Base-by-base conservation (phyloP, 2,797 vertebrate genomes). In the Pagetopsis macropterus region DNA sequence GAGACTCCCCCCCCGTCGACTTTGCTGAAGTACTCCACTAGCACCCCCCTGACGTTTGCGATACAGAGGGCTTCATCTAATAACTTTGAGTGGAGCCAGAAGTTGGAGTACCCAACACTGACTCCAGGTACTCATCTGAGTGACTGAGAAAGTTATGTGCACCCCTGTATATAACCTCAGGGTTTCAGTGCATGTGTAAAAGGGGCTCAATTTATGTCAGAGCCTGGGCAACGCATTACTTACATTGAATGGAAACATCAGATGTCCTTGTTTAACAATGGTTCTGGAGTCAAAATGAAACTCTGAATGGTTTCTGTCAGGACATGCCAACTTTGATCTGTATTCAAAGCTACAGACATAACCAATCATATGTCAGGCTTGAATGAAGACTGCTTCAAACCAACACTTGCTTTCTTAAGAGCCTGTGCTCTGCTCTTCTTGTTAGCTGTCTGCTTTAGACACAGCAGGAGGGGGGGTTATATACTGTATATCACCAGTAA, bases 381-480 rank as follows among this genome's bases (percentile, higher is more conserved):
- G 33, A 67, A 45, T 43, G 12, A 46, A 52, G 45, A 59, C 44
- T 1, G 5, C 71, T 45, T 5, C n/a, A 19, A 51, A 48, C 17
- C 40, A n/a, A 37, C 2, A 1, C 55, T 19, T 19, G 56, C 33
- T 61, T 65, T 56, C 14, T 23, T 60, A 43, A 50, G 17, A 41
- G 40, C 58, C 49, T n/a, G 57, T 50, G 21, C 52, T 49, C 43
- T 33, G 21, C 44, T 65, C 27, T 19, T 19, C 9, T 2, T 66
- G 66, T 63, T 49, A 61, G 57, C 62, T 21, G 57, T 63, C 63
- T 23, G 52, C 66, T 57, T 17, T 67, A 64, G 21, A 63, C 72
- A 54, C 51, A 33, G 27, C 65, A 43, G 43, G 14, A 33, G 14
- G n/a, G 33, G 40, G 56, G 37, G 27, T 27, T 44, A 48, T 55